These are phyloP conservation scores for Tauraco erythrolophus DNA, from an alignment of 2,113 vertebrate genomes.

Conservation along the genomic window DNA sequence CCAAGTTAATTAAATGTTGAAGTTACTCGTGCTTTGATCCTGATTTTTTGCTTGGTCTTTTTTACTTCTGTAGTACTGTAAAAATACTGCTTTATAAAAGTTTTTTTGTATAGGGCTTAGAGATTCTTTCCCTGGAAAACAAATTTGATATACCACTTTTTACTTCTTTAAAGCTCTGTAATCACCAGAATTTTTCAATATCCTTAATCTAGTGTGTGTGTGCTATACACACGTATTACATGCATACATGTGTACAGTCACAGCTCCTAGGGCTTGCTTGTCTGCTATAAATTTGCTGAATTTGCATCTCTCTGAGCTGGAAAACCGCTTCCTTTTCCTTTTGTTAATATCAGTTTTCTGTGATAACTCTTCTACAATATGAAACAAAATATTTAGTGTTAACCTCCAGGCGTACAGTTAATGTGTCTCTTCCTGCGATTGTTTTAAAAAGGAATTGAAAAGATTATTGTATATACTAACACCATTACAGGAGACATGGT, in stretches of 20 bases:
- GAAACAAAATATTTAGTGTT: not conserved
- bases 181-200: not conserved
- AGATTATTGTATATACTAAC: not conserved
- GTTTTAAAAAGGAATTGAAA: slow-evolving; percentile 24
- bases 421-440: slow-evolving; percentile 30
- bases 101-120: not conserved
- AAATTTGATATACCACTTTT: not conserved
- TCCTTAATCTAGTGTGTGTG: not conserved
- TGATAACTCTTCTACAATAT: not conserved
- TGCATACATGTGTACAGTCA: not conserved
- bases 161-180: not conserved
- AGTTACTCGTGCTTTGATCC: not conserved
- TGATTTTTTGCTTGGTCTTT: not conserved
- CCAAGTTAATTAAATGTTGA: not conserved
- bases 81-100: not conserved
- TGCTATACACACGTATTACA: accelerated
- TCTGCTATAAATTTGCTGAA: not conserved
- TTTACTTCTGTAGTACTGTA: not conserved
- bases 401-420: not conserved
- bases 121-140: not conserved
- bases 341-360: not conserved
- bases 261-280: not conserved
- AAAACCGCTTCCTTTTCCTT: slow-evolving; percentile 38
- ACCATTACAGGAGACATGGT: not conserved
- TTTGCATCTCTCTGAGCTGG: not conserved